These are phyloP conservation scores for Escarpia spicata DNA, from an alignment of 2,888 invertebrate species.

Conservation along the genomic window DNA sequence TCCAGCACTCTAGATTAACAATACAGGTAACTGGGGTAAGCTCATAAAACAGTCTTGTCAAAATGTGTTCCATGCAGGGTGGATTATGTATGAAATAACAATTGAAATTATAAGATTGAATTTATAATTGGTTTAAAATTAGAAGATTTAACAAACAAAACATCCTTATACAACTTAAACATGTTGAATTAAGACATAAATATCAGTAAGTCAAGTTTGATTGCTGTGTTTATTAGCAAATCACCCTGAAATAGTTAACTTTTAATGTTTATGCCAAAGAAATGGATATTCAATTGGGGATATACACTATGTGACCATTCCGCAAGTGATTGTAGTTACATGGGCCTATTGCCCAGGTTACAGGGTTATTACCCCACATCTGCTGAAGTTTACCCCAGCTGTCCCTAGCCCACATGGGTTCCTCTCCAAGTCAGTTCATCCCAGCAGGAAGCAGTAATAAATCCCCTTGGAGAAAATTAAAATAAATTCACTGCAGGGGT, in stretches of 20 bases:
- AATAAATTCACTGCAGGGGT: constrained; percentile 11
- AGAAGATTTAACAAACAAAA: too few species aligned
- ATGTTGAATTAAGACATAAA: background rate
- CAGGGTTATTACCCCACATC: constrained; percentile 6
- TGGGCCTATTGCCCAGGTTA: background rate
- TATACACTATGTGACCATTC: background rate
- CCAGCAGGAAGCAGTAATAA: background rate
- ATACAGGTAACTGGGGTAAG: too few species aligned
- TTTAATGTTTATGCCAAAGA: background rate
- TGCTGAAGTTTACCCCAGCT: constrained; percentile 13
- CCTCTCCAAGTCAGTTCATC: background rate
- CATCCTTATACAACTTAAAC: background rate
- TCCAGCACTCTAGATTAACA: too few species aligned
- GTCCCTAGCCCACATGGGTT: background rate
- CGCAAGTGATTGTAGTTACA: background rate
- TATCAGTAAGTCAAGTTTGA: background rate
- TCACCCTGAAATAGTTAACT: background rate
- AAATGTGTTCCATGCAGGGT: too few species aligned
- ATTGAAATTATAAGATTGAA: background rate
- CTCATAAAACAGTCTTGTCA: too few species aligned
- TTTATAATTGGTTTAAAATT: background rate
- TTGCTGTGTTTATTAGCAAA: background rate
- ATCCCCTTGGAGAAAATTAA: constrained; percentile 16
- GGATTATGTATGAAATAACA: too few species aligned
- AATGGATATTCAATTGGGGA: background rate